These are phyloP conservation scores for Matsumurasca onukii DNA, from an alignment of 1,140 invertebrate species.

Conservation along the genomic window DNA sequence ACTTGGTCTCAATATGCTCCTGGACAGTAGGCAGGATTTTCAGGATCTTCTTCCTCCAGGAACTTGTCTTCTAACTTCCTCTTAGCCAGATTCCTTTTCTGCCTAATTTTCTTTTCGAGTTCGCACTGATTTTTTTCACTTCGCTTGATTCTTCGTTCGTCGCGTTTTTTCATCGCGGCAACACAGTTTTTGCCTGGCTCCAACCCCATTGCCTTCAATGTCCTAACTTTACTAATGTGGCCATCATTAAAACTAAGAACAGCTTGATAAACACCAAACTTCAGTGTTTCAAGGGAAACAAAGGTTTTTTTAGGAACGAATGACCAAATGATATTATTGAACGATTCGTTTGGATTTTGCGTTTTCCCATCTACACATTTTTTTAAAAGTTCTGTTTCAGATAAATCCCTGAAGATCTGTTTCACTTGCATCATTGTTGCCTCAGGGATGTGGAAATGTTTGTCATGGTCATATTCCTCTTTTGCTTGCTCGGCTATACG, in stretches of 20 bases:
- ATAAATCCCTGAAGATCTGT: too few species aligned
- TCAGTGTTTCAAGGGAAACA: not conserved
- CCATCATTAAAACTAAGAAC: not conserved
- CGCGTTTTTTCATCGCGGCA: not conserved
- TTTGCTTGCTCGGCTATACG: too few species aligned
- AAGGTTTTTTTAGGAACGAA: not conserved
- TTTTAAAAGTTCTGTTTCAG: constrained; percentile 6
- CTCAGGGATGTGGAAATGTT: too few species aligned
- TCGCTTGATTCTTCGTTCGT: not conserved
- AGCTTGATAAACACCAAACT: not conserved
- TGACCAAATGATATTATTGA: not conserved
- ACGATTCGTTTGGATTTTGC: not conserved
- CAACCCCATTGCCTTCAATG: not conserved
- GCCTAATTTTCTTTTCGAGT: not conserved
- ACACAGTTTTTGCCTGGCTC: constrained; percentile 7
- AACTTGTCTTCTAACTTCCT: not conserved
- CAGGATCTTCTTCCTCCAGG: not conserved
- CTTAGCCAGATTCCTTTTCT: not conserved
- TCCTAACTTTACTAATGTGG: not conserved
- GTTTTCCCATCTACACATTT: not conserved
- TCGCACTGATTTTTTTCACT: not conserved
- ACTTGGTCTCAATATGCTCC: too few species aligned
- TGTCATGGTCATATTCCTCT: too few species aligned
- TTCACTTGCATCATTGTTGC: too few species aligned
- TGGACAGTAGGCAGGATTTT: not conserved